phyloP scores from a whole-genome alignment of 2,797 vertebrate genomes.

The Hippopotamyrus pictus region DNA sequence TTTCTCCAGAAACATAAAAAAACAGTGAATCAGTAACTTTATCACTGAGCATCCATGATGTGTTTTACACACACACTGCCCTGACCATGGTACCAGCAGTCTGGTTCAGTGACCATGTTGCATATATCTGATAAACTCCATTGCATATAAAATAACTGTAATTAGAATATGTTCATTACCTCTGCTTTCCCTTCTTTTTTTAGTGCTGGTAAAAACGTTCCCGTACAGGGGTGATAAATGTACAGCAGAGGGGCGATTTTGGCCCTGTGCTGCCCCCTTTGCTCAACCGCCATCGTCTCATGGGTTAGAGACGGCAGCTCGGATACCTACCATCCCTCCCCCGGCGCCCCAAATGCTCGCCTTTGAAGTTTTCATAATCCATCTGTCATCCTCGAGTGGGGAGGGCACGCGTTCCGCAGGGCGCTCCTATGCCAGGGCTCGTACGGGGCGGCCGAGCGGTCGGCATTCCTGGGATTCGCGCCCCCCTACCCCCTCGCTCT shows the following conservation, averaged over 20 bases:
- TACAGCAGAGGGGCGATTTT: slow-evolving; percentile 86
- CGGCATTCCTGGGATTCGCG: slow-evolving; percentile 79
- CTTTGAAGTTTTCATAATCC: slow-evolving; percentile 99
- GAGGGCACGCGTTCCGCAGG: slow-evolving; percentile 92
- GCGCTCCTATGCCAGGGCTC: slow-evolving; percentile 86
- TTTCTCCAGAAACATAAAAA: slow-evolving; percentile 40
- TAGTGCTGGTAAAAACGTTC: slow-evolving; percentile 76
- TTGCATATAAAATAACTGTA: neutral
- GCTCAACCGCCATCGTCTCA: slow-evolving; percentile 97
- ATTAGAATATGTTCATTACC: neutral
- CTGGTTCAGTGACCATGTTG: neutral
- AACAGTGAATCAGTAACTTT: slow-evolving; percentile 4
- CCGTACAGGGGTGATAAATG: slow-evolving; percentile 91
- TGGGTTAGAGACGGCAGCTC: slow-evolving; percentile 98
- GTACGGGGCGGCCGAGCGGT: slow-evolving; percentile 78
- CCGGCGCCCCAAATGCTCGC: slow-evolving; percentile 88
- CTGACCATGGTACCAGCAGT: neutral
- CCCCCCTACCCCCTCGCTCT: slow-evolving; percentile 71
- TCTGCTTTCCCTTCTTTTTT: slow-evolving; percentile 28
- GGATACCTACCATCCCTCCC: slow-evolving; percentile 99
- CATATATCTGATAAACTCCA: neutral
- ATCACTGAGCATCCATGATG: neutral
- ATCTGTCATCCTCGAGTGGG: slow-evolving; percentile 98
- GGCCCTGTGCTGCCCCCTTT: slow-evolving; percentile 89
- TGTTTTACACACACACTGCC: neutral